Conservation (phyloP, 1,140 invertebrate genomes). For the Dinoponera quadriceps region DNA sequence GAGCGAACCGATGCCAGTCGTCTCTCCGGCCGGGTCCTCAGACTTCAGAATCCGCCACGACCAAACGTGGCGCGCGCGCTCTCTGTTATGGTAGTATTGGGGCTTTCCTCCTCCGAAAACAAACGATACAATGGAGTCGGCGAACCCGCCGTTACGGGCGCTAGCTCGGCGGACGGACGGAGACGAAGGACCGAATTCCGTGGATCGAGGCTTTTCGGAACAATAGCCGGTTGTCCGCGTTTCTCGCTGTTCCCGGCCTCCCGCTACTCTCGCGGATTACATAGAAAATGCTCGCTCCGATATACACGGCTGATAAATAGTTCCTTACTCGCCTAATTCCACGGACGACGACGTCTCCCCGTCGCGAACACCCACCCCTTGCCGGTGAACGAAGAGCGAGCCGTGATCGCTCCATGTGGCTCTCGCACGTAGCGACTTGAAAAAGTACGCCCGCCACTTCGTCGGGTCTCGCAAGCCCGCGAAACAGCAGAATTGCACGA, state of each 20-base stretch:
- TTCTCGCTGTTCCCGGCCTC: neutral
- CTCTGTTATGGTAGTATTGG: conserved; percentile 47
- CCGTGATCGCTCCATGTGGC: conserved; percentile 30
- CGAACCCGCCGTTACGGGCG: conserved; percentile 45
- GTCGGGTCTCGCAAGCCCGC: conserved; percentile 9
- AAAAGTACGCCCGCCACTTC: conserved; percentile 23
- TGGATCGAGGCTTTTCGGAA: conserved; percentile 64
- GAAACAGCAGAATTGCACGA: conserved; percentile 50
- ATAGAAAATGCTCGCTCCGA: conserved; percentile 49
- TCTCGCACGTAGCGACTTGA: conserved; percentile 24
- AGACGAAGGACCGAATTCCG: conserved; percentile 50
- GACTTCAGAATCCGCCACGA: conserved; percentile 34
- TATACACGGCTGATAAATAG: conserved; percentile 72
- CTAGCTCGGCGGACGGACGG: conserved; percentile 36
- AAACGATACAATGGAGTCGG: conserved; percentile 62
- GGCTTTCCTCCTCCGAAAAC: conserved; percentile 48
- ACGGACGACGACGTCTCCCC: conserved; percentile 28
- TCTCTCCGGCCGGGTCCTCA: conserved; percentile 31
- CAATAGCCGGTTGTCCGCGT: conserved; percentile 68
- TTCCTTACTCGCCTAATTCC: conserved; percentile 68
- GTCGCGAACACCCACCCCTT: neutral
- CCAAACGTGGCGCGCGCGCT: conserved; percentile 8
- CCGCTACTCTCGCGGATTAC: conserved; percentile 64
- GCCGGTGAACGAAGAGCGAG: conserved; percentile 8
- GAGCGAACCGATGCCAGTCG: conserved; percentile 13